These are phyloP conservation scores for Frankliniella fusca DNA, from an alignment of 2,888 invertebrate species.

Conservation along the genomic window DNA sequence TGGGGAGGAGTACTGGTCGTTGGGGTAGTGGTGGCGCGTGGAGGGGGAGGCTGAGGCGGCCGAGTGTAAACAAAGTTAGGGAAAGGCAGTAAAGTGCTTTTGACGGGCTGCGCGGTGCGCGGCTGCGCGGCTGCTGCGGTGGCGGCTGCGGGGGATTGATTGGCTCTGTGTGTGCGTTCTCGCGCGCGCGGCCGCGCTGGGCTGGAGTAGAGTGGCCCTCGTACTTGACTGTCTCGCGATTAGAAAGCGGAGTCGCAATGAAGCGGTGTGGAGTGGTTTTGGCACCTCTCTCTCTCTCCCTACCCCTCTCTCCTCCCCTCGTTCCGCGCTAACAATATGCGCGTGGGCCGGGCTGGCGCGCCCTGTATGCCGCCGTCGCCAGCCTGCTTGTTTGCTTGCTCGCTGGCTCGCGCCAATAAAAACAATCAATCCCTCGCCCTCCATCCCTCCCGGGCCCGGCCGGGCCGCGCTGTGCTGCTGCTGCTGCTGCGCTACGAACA, in stretches of 20 bases:
- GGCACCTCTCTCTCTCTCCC: background rate
- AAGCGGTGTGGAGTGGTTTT: background rate
- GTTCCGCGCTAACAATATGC: background rate
- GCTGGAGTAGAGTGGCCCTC: background rate
- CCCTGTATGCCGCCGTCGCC: background rate
- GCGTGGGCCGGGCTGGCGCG: background rate
- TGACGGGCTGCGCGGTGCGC: no score
- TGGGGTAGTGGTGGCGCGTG: background rate
- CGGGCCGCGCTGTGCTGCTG: background rate
- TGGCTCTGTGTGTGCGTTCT: background rate
- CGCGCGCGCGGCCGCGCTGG: background rate
- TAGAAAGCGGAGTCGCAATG: background rate
- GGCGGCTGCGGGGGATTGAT: background rate
- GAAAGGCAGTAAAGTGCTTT: no score
- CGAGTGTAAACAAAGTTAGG: background rate
- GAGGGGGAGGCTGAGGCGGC: background rate
- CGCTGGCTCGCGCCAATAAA: background rate
- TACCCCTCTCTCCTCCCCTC: background rate
- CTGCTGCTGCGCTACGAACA: background rate
- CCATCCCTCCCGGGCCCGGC: no score
- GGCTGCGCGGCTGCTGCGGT: no score
- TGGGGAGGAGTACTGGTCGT: background rate
- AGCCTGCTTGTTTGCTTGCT: background rate
- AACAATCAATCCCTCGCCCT: background rate
- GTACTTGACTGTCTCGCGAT: background rate